These are phyloP conservation scores for Neolamprologus brichardi DNA, from an alignment of 2,113 vertebrate species.

Conservation along the genomic window DNA sequence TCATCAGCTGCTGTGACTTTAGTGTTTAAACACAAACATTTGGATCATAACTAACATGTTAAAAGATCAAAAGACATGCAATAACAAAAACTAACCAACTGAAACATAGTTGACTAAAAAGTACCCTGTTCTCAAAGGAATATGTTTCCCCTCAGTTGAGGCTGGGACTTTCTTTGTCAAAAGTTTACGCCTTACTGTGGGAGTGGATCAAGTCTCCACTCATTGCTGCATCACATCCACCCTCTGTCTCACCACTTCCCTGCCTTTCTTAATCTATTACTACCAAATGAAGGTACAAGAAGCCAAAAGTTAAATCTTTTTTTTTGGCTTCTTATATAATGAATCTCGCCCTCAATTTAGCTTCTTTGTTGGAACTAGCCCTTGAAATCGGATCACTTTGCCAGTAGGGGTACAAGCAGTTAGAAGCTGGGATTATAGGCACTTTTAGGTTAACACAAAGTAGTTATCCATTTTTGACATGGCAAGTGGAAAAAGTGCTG, in stretches of 20 bases:
- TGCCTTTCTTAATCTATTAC: not conserved
- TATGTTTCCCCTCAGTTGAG: not conserved
- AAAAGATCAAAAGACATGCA: not conserved
- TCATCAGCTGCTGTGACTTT: not conserved
- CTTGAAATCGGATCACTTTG: not conserved
- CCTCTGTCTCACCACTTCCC: not conserved
- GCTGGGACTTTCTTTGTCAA: not conserved
- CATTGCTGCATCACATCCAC: not conserved
- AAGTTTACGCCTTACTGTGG: not conserved
- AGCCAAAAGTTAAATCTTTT: not conserved
- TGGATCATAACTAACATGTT: not conserved
- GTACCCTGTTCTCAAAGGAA: not conserved
- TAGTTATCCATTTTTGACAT: not conserved
- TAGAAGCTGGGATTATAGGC: not conserved
- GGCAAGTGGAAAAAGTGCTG: not conserved
- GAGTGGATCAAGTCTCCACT: not conserved
- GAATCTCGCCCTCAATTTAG: not conserved
- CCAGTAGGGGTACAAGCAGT: not conserved
- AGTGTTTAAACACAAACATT: not conserved
- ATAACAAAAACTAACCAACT: not conserved
- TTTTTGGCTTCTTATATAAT: not conserved
- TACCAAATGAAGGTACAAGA: not conserved
- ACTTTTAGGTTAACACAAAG: not conserved
- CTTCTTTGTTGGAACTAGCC: not conserved
- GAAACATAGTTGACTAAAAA: not conserved